Base-by-base conservation (phyloP, 2,888 invertebrate genomes). In the Leucozona laternaria region DNA sequence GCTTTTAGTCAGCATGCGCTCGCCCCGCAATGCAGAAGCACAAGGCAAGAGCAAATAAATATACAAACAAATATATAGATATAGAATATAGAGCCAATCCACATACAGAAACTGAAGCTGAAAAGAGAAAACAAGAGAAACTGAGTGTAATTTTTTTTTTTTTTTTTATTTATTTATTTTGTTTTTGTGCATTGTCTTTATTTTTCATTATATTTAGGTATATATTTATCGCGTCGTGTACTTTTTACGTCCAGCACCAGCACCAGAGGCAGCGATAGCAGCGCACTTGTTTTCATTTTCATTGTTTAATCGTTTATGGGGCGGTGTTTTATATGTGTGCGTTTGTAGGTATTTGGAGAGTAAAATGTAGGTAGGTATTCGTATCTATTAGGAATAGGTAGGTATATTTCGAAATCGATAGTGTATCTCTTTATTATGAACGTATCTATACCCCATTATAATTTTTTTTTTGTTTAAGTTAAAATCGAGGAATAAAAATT, bases 1-100 rank as follows among this genome's bases (percentile, higher is more conserved):
- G 95, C 94, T 94, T 93, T 94, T 94, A 94, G 93, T 94, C 93
- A 94, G 93, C 94, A 94, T 93, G 94, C 94, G 94, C 94, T 94
- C 94, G 92, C 92, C 93, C 94, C 94, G 94, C 95, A 95, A 93
- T 95, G 95, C 95, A 95, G 94, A 94, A 93, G 93, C 66, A 93
- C 93, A 91, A 92, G 92, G 73, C 75, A 25, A 66, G 48, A 22
- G 15, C 37, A 53, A 15, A 50, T 15, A 37, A 53, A 48, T 34
- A 20, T 31, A 48, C 20, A 45, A 10, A 48, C 2, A 48, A 1
- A 4, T 7, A 31, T 13, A 17, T 5, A 31, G 20, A 66, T 62
- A 62, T 22, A 60, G 25, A 60, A 25, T n/a, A 64, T 28, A 57
- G 11, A 34, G 8, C 5, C 25, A 15, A 11, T n/a, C n/a, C 28